Percentiles rank a stretch among this genome's conserved stretches.
Conservation (phyloP, 2,113 vertebrate species). For the Lanius ludovicianus region DNA sequence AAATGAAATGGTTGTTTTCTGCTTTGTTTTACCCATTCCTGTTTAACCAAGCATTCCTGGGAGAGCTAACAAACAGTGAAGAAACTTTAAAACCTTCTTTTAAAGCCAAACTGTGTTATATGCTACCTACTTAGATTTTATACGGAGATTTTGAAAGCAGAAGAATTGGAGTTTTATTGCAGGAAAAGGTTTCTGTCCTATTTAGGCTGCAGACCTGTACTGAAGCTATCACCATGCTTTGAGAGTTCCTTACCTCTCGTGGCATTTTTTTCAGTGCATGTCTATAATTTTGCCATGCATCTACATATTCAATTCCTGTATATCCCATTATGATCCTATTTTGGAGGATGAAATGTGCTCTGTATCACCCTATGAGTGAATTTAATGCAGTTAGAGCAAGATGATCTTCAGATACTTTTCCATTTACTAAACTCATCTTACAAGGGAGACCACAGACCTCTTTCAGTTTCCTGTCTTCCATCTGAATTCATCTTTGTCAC, state of each 20-base stretch:
- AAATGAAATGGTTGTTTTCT: constrained; percentile 3
- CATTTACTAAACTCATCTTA: not conserved
- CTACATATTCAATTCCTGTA: not conserved
- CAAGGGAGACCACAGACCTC: not conserved
- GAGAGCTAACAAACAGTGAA: not conserved
- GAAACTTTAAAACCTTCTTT: not conserved
- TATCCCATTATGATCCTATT: not conserved
- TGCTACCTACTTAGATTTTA: not conserved
- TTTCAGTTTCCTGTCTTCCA: not conserved
- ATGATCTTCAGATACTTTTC: not conserved
- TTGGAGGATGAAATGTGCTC: not conserved
- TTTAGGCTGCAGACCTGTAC: not conserved
- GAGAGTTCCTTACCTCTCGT: not conserved
- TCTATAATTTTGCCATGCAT: not conserved
- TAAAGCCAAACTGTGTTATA: not conserved
- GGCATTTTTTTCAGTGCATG: not conserved
- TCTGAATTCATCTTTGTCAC: not conserved
- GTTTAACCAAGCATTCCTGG: not conserved
- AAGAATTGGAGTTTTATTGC: not conserved
- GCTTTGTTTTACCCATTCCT: not conserved
- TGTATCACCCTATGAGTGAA: not conserved
- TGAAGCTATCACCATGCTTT: not conserved
- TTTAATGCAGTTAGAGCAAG: not conserved
- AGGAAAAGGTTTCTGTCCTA: not conserved
- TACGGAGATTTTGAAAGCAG: not conserved